A percentile compares a stretch with the other conserved stretches of the same genome.
These are phyloP conservation scores for Helicoverpa zea DNA, from an alignment of 1,140 invertebrate genomes.

Conservation along the genomic window DNA sequence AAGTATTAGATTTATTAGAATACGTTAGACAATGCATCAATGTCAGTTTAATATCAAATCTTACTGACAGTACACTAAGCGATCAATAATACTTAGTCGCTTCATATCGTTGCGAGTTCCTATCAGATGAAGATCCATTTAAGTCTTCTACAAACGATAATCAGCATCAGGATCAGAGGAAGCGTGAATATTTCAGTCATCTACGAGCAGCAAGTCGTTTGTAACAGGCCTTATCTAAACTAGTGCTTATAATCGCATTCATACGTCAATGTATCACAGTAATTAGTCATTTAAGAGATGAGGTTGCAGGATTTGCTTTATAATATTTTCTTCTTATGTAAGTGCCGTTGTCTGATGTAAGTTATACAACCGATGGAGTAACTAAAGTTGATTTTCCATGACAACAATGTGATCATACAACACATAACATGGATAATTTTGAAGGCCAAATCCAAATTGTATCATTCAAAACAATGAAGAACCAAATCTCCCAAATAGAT, in stretches of 20 bases:
- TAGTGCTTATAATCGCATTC: not conserved
- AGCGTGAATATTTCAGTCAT: constrained; percentile 10
- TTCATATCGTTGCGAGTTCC: not conserved
- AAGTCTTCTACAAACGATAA: constrained; percentile 6
- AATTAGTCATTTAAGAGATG: constrained; percentile 7
- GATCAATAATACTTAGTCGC: constrained; percentile 8
- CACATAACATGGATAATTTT: not conserved
- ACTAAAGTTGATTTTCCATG: not conserved
- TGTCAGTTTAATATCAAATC: not conserved
- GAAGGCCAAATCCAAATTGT: not conserved
- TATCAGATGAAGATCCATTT: constrained; percentile 16
- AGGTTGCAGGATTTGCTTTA: not conserved
- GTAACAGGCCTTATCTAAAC: constrained; percentile 3
- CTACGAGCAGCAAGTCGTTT: constrained; percentile 11
- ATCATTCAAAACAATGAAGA: not conserved
- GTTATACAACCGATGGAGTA: not conserved
- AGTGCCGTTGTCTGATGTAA: not conserved
- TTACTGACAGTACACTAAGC: not conserved
- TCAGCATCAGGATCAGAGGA: not conserved
- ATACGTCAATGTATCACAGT: constrained; percentile 4
- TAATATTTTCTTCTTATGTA: not conserved
- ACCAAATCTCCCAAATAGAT: not conserved
- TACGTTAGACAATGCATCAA: not conserved
- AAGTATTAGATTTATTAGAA: not conserved
- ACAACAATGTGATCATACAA: not conserved